A percentile compares a stretch with the other conserved stretches of the same genome.
Conservation (phyloP, 35 echinoderm and acorn worm genomes). For the Hemicentrotus pulcherrimus region DNA sequence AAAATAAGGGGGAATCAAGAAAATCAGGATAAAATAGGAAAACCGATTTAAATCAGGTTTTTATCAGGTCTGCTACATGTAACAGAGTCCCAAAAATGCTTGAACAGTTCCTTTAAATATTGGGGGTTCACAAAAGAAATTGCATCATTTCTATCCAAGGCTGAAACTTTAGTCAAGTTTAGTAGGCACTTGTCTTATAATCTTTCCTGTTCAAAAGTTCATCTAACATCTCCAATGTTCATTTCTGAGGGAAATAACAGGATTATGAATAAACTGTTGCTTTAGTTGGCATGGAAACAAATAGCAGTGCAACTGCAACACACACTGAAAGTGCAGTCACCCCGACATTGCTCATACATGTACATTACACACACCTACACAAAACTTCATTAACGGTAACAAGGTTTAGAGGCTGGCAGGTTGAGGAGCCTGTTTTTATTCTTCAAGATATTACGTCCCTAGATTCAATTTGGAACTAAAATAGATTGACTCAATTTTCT, state of each 20-base stretch:
- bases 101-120: not conserved
- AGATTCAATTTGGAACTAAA: not conserved
- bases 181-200: not conserved
- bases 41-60: no score
- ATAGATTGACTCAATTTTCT: conserved; percentile 2
- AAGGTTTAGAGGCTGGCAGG: not conserved
- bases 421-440: not conserved
- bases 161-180: not conserved
- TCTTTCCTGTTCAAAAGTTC: not conserved
- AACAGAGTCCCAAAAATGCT: no score
- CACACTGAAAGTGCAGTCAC: not conserved
- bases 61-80: no score
- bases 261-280: not conserved
- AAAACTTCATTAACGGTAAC: not conserved
- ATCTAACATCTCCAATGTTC: not conserved
- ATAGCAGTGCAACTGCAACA: not conserved
- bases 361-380: not conserved
- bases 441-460: not conserved
- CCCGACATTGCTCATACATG: not conserved
- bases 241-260: not conserved
- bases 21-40: no score
- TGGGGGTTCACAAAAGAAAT: not conserved
- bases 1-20: no score
- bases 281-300: not conserved
- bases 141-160: not conserved